These are phyloP conservation scores for Biston betularia DNA, from an alignment of 2,888 invertebrate genomes.

Conservation along the genomic window DNA sequence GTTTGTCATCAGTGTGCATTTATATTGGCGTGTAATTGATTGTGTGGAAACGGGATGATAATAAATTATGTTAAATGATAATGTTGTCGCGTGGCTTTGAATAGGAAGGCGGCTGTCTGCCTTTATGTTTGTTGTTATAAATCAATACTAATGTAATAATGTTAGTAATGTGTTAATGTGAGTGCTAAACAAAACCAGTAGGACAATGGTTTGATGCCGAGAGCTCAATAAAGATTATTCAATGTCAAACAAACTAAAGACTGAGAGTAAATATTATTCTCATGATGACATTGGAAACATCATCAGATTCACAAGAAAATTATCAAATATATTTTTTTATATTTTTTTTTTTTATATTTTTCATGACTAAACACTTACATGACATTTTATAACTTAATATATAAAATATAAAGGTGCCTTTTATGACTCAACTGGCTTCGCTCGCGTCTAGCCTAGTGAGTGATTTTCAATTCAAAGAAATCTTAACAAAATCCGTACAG, in stretches of 20 bases:
- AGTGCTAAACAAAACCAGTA: slow-evolving; percentile 22
- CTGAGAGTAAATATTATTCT: not conserved
- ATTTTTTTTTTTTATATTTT: no score
- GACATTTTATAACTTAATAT: no score
- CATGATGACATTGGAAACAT: not conserved
- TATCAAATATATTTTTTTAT: no score
- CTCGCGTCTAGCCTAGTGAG: no score
- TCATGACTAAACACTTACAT: no score
- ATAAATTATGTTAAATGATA: slow-evolving; percentile 65
- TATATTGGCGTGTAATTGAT: slow-evolving; percentile 76
- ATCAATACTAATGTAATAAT: slow-evolving; percentile 42
- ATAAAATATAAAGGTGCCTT: not conserved
- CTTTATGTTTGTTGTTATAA: slow-evolving; percentile 42
- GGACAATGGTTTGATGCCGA: slow-evolving; percentile 9
- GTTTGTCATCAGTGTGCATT: not conserved
- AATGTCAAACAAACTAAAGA: not conserved
- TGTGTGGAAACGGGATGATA: slow-evolving; percentile 63
- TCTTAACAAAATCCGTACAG: no score
- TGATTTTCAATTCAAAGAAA: no score
- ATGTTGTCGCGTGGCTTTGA: slow-evolving; percentile 68
- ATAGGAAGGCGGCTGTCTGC: slow-evolving; percentile 57
- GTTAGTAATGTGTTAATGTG: slow-evolving; percentile 30
- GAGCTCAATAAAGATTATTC: slow-evolving; percentile 7
- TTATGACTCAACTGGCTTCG: no score
- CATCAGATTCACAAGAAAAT: not conserved